Percentiles rank a stretch among this genome's conserved stretches.
These are phyloP conservation scores for Dasypus novemcinctus DNA, from an alignment of 2,113 vertebrate genomes.

Conservation along the genomic window DNA sequence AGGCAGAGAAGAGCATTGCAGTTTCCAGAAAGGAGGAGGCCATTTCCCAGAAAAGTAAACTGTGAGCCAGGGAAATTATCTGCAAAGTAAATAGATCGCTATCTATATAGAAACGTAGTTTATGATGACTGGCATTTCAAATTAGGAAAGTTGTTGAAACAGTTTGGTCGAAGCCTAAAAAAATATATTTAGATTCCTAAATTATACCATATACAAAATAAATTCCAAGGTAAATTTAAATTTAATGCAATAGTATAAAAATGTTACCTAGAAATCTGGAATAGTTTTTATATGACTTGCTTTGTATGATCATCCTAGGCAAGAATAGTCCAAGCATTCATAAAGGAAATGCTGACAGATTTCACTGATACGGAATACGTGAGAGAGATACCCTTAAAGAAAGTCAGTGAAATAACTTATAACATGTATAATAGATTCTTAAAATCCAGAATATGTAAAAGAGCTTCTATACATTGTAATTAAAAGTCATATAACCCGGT, in stretches of 20 bases:
- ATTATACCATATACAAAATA: not conserved
- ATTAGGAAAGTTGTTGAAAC: not conserved
- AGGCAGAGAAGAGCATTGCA: too few species aligned
- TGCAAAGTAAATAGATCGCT: not conserved
- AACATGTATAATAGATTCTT: not conserved
- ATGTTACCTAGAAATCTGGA: not conserved
- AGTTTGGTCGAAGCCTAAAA: not conserved
- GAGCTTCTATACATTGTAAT: not conserved
- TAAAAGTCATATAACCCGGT: not conserved
- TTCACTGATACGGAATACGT: not conserved
- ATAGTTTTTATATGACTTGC: not conserved
- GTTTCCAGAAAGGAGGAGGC: too few species aligned
- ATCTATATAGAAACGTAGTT: not conserved
- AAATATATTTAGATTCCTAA: not conserved
- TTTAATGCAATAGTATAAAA: not conserved
- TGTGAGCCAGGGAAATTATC: not conserved
- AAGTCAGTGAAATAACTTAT: not conserved
- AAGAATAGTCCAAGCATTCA: not conserved
- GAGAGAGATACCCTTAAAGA: not conserved
- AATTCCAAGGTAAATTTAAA: not conserved
- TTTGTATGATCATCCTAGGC: not conserved
- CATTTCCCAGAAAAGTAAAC: constrained; percentile 1
- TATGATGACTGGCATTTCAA: not conserved
- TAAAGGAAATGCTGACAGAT: not conserved
- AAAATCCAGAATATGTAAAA: not conserved